Conservation (phyloP, 2,888 invertebrate species). For the Ecliptopera silaceata region DNA sequence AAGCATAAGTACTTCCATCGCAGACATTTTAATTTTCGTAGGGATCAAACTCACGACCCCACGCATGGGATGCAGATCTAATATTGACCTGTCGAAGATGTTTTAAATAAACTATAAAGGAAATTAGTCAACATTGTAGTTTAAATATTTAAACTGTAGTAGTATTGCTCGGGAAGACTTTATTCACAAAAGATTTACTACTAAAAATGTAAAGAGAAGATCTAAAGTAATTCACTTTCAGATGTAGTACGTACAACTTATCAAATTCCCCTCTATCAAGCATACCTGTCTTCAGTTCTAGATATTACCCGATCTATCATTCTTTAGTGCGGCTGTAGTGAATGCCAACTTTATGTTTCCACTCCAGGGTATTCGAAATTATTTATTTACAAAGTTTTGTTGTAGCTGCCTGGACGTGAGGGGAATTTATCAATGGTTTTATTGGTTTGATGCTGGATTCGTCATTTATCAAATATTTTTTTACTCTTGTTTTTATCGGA, state of each 20-base stretch:
- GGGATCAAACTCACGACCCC: too few species aligned
- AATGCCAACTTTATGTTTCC: constrained; percentile 21
- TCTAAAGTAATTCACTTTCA: too few species aligned
- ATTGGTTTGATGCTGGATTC: not conserved
- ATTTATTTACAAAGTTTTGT: constrained; percentile 29
- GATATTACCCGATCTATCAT: constrained; percentile 18
- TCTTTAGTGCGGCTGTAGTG: constrained; percentile 10
- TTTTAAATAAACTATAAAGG: too few species aligned
- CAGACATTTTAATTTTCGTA: too few species aligned
- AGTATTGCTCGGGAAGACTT: too few species aligned
- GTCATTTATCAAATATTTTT: not conserved
- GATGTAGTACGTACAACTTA: not conserved
- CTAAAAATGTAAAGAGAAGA: too few species aligned
- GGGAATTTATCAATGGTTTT: constrained; percentile 17
- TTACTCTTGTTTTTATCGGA: not conserved
- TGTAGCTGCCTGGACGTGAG: constrained; percentile 17
- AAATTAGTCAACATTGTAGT: too few species aligned
- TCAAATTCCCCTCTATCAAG: not conserved
- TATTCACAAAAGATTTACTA: too few species aligned
- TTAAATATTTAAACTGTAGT: too few species aligned
- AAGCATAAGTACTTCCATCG: too few species aligned
- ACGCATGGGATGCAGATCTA: too few species aligned
- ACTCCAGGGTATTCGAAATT: constrained; percentile 14
- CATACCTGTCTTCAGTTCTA: constrained; percentile 14
- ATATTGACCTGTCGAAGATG: too few species aligned